Evolutionary conservation across 2,113 vertebrate genomes (phyloP), one percentile per base, ranked within the genome.

Genomic region (Mesocricetus auratus): DNA sequence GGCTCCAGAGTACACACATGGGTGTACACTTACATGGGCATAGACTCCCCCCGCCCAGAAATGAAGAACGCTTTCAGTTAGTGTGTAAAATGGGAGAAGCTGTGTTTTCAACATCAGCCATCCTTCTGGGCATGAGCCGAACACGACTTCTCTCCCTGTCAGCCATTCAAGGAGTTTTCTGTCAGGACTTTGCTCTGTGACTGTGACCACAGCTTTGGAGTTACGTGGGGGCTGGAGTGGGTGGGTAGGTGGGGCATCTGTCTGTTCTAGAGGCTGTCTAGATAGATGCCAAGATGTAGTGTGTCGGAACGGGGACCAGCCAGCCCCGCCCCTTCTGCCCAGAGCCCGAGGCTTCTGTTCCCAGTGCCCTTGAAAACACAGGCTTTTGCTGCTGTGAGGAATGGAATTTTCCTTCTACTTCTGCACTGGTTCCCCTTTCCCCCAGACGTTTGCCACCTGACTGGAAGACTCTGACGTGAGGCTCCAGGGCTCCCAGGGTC

Each of bases 251-350:
- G 31, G 31, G 31, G 89, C 0, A 0, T 4, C 2, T 29, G 39
- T 26, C 56, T 94, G 47, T 47, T 47, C 5, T 22, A 6, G 6
- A 75, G 9, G 71, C 86, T 24, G 71, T 10, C n/a, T 16, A 3
- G 0, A 16, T 16, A 2, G 0, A 13, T 1, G 58, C 0, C 6
- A 83, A 6, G 47, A 53, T 0, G 2, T 7, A 0, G 58, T 1
- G 7, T 0, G 0, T 3, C 58, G 11, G 13, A 12, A 19, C 8
- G n/a, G 13, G 11, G 0, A 1, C 16, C 0, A 1, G 9, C n/a
- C 8, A 5, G 90, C 47, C 16, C 15, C 82, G 19, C 7, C 6
- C 21, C 26, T 7, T 50, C 53, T 0, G 0, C 7, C 9, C 10
- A 19, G 66, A 4, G 0, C 7, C n/a, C 36, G 24, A 7, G 33